Evolutionary conservation across 2,888 invertebrate species (phyloP), one percentile per base, ranked within the genome.

Genomic region (Hydrotaea cyrtoneurina): DNA sequence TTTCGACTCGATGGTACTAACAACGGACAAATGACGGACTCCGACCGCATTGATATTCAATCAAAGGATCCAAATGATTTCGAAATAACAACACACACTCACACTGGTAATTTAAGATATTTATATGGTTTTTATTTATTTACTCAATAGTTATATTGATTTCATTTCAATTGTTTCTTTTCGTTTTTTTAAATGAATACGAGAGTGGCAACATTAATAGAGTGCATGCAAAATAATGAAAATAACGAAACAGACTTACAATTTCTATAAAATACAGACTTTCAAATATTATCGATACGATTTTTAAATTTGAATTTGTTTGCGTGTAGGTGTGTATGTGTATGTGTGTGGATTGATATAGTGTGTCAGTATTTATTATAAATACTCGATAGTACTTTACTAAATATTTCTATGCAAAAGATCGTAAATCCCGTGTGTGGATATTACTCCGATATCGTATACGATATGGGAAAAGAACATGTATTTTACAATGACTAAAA

Each of bases 141-240:
- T 57, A 53, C n/a, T 71, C 43, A 71, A 77, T 77, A 43, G 17
- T 17, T 69, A n/a, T 57, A 69, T 77, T 55, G 13, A 57, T 23
- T 39, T 26, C n/a, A 69, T 57, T 55, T 74, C 10, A 5, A 5
- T 64, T 57, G 50, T n/a, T 57, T 76, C 31, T 57, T 53, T 31
- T 57, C n/a, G 46, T 4, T 2, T 43, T 62, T 43, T 62, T 62
- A 71, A 76, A 74, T 26, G 59, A 59, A 73, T 74, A 77, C 36
- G 77, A 43, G 77, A 31, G 77, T 78, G 66, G n/a, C 66, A 73
- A 69, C 81, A 80, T 77, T 81, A 73, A 77, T 64, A 81, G 66
- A 73, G 77, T 77, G 57, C 77, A 81, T 77, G 81, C 72, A 77
- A 81, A 81, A 73, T 59, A 23, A 62, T 26, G 39, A 62, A 69